These are phyloP conservation scores for Zoanthus sociatus DNA, from an alignment of 92 coral and sea anemone species.

Conservation along the genomic window DNA sequence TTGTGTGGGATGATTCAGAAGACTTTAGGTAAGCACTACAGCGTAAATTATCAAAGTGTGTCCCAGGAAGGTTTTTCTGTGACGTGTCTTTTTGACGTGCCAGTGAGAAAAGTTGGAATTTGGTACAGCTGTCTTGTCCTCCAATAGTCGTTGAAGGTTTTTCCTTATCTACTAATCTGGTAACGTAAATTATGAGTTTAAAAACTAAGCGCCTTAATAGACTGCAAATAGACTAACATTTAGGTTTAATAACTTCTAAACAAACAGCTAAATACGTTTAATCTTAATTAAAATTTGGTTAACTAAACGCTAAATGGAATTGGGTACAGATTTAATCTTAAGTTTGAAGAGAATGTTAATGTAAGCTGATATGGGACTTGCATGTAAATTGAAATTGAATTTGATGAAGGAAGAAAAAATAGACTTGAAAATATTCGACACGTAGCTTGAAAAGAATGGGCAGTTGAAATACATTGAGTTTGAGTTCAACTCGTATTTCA, in stretches of 20 bases:
- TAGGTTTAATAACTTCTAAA: not conserved
- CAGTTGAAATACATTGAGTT: too few species aligned
- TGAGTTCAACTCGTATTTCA: too few species aligned
- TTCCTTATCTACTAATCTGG: not conserved
- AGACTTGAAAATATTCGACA: too few species aligned
- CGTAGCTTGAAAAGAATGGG: too few species aligned
- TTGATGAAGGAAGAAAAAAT: too few species aligned
- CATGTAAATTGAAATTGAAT: not conserved
- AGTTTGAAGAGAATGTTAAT: not conserved
- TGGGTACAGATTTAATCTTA: not conserved
- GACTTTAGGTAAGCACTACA: slow-evolving; percentile 26
- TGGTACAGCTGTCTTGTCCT: not conserved
- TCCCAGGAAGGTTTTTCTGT: not conserved
- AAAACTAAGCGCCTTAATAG: not conserved
- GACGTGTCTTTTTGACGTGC: not conserved
- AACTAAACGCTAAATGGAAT: not conserved
- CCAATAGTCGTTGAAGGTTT: not conserved
- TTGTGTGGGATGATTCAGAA: slow-evolving; percentile 13
- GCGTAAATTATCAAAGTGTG: not conserved
- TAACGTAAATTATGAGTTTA: not conserved
- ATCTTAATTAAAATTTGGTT: not conserved
- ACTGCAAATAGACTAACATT: not conserved
- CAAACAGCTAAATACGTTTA: not conserved
- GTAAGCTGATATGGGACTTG: not conserved
- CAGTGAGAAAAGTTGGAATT: not conserved